A percentile compares a stretch with the other conserved stretches of the same genome.
These are phyloP conservation scores for Sitobion miscanthi DNA, from an alignment of 1,140 invertebrate genomes.

Conservation along the genomic window DNA sequence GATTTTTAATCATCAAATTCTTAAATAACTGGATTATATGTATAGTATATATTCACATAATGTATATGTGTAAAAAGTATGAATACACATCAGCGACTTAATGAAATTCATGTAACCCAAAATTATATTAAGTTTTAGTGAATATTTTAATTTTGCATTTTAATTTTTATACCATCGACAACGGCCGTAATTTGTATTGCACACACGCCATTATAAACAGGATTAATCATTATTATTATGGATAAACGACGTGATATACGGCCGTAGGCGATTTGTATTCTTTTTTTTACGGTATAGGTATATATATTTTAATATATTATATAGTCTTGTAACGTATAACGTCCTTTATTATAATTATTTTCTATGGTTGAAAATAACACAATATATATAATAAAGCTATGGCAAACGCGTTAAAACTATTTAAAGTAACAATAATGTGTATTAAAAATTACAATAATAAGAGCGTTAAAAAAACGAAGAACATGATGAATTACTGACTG, in stretches of 20 bases:
- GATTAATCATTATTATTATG: constrained; percentile 22
- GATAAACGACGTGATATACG: constrained; percentile 17
- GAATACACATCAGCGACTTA: background rate
- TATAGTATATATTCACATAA: background rate
- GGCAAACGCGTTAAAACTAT: background rate
- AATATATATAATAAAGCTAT: background rate
- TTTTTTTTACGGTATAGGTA: background rate
- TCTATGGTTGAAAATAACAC: background rate
- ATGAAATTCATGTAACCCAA: background rate
- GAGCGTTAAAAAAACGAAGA: too few species aligned
- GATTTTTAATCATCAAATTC: background rate
- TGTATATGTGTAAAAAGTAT: background rate
- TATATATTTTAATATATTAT: background rate
- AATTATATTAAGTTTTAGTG: constrained; percentile 25
- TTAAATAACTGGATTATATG: background rate
- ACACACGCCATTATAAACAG: background rate
- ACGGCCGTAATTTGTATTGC: constrained; percentile 21
- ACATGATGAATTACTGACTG: background rate
- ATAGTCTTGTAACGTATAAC: background rate
- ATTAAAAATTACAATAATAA: background rate
- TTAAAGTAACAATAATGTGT: background rate
- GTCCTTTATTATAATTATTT: constrained; percentile 21
- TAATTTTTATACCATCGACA: background rate
- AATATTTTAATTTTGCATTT: constrained; percentile 3
- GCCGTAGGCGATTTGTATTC: background rate